Evolutionary conservation across 1,140 invertebrate genomes (phyloP), one percentile per base, ranked within the genome.

Genomic region (Reticulitermes speratus): DNA sequence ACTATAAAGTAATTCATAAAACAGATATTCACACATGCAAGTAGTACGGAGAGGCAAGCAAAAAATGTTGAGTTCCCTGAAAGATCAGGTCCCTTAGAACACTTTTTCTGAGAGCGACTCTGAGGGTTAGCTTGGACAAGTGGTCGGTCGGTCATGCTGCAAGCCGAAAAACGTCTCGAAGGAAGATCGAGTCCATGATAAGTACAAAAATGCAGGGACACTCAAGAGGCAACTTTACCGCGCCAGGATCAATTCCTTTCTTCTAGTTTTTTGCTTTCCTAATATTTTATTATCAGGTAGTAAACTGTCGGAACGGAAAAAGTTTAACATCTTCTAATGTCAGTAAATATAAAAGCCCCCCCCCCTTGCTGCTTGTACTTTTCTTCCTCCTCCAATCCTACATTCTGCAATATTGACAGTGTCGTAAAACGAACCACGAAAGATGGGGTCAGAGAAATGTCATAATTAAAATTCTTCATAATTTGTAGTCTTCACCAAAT

Each of bases 231-330:
- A 55, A 55, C 52, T 55, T 30, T 19, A 30, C 9, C 65, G n/a
- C 5, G 65, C n/a, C 0, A 3, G n/a, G 65, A 75, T 14, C 1
- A 11, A 75, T 75, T 75, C 16, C 2, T 30, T 75, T 16, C 65
- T 30, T n/a, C 9, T 75, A 25, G 6, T 8, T 75, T 25, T 75
- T 30, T 75, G 5, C 7, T 75, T n/a, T 25, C 8, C 9, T n/a
- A 75, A 30, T 75, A 75, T 30, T 75, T 75, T 75, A 75, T 75
- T 75, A 75, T 19, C 65, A 75, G 65, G 65, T 14, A 75, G 65
- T 14, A 75, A 75, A 30, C 65, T 30, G 65, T 30, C n/a, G 0
- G n/a, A 30, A 25, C 52, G 3, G 11, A 75, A 75, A n/a, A 8
- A 65, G n/a, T 30, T 75, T 75, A 75, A 75, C 65, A 30, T 30